phyloP scores from a whole-genome alignment of 1,140 invertebrate genomes.

The Pseudomyrmex pallidus region DNA sequence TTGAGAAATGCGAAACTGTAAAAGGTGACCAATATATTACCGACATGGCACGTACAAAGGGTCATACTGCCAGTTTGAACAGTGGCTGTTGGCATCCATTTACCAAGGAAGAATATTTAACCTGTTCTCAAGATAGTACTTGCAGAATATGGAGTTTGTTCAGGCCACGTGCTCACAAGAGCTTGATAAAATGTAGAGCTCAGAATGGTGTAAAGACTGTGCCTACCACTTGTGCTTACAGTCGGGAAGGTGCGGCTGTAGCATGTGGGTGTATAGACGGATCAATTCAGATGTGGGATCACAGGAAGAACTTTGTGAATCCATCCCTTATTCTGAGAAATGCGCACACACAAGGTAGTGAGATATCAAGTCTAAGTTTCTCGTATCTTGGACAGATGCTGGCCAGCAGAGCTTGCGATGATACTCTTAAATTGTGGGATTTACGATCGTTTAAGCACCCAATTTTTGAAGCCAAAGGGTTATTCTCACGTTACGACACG shows the following conservation, averaged over 20 bases:
- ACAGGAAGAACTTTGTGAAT: conserved; percentile 93
- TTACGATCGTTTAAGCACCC: conserved; percentile 93
- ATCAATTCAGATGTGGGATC: conserved; percentile 99
- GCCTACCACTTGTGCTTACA: conserved; percentile 94
- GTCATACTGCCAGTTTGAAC: conserved; percentile 96
- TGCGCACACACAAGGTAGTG: conserved; percentile 92
- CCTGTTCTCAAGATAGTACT: conserved; percentile 96
- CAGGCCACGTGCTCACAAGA: conserved; percentile 91
- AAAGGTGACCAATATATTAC: conserved; percentile 88
- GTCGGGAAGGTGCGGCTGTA: conserved; percentile 94
- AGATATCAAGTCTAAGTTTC: conserved; percentile 94
- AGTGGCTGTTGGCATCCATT: conserved; percentile 97
- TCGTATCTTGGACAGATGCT: conserved; percentile 94
- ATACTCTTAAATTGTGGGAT: conserved; percentile 98
- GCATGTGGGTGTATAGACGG: conserved; percentile 97
- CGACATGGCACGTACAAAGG: conserved; percentile 82
- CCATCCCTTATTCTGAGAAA: conserved; percentile 91
- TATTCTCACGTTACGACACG: conserved; percentile 95
- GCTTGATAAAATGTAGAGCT: conserved; percentile 95
- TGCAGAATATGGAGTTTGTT: conserved; percentile 95
- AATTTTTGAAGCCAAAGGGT: conserved; percentile 88
- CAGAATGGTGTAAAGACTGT: conserved; percentile 95
- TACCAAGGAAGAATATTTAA: conserved; percentile 96
- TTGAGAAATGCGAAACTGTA: conserved; percentile 97
- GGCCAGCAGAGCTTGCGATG: conserved; percentile 94